Evolutionary conservation across 2,113 vertebrate species (phyloP), one percentile per base, ranked within the genome.

Genomic region (Leptocoma aspasia): DNA sequence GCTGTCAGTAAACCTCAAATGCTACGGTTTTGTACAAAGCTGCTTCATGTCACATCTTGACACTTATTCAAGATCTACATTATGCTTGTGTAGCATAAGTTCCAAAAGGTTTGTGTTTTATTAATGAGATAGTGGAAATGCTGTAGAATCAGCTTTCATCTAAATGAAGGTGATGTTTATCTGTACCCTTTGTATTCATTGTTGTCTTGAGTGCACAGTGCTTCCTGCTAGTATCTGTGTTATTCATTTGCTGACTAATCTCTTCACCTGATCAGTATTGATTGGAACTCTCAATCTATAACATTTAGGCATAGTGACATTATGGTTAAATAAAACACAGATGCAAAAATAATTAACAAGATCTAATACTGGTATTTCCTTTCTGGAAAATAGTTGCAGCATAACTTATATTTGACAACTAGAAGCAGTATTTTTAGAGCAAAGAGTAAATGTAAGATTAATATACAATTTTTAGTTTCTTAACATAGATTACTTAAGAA

Each of bases 401-500:
- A 81, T 94, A 45, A 79, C 39, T 92, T 71, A 2, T 10, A 78
- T 93, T 93, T 97, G 96, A 98, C 86, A 97, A 94, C 49, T 80
- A 71, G 94, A 94, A 91, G 27, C 52, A 20, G 20, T 93, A 95
- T 92, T 98, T 98, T 98, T 98, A 97, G 93, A 96, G 80, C 91
- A 96, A 95, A 95, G 69, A 53, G 83, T 97, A 98, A 98, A 98
- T 97, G 97, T 97, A 97, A 98, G 95, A 98, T 98, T 97, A 98
- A 98, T 98, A 98, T 98, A 96, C 89, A 98, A 93, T 97, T 97
- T 98, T 98, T 97, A 96, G 90, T 97, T 98, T 95, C 97, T 98
- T 98, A 98, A 98, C 98, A 98, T 97, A 98, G 98, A 98, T 99
- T 98, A 98, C 98, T 98, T 97, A 96, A 96, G 98, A 98, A 98